phyloP scores from a whole-genome alignment of 1,140 invertebrate genomes.

The Telenomus remus region DNA sequence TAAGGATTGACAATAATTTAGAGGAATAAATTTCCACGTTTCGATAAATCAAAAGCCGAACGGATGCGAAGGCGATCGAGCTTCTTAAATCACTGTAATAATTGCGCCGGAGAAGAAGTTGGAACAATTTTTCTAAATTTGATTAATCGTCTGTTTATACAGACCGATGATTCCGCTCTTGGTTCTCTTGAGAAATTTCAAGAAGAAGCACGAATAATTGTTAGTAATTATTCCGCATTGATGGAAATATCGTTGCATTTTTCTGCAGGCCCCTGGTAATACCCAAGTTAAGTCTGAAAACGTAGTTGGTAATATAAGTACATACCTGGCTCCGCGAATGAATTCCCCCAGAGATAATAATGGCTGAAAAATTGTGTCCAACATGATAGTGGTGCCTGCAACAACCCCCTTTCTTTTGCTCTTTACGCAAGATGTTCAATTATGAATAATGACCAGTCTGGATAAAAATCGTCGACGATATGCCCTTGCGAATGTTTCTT shows the following conservation, averaged over 20 bases:
- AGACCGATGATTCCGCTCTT: background rate
- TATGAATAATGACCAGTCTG: constrained; percentile 41
- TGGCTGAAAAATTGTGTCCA: constrained; percentile 41
- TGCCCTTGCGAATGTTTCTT: constrained; percentile 27
- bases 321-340: constrained; percentile 22
- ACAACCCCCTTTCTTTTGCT: constrained; percentile 21
- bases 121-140: background rate
- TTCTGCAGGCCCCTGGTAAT: constrained; percentile 27
- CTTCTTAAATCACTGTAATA: too few relatives aligned
- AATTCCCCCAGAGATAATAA: constrained; percentile 35
- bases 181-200: constrained; percentile 2
- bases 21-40: too few relatives aligned
- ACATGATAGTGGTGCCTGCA: constrained; percentile 16
- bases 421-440: constrained; percentile 43
- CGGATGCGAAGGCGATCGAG: too few relatives aligned
- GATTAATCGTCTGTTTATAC: background rate
- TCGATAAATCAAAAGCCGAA: too few relatives aligned
- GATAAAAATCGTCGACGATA: constrained; percentile 18
- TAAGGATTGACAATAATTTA: too few relatives aligned
- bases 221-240: constrained; percentile 26
- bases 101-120: background rate
- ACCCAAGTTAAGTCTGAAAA: constrained; percentile 23
- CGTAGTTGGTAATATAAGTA: constrained; percentile 30
- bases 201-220: constrained; percentile 31
- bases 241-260: constrained; percentile 30